A percentile compares a stretch with the other conserved stretches of the same genome.
These are phyloP conservation scores for Bettongia penicillata DNA, from an alignment of 2,113 vertebrate genomes.

Conservation along the genomic window DNA sequence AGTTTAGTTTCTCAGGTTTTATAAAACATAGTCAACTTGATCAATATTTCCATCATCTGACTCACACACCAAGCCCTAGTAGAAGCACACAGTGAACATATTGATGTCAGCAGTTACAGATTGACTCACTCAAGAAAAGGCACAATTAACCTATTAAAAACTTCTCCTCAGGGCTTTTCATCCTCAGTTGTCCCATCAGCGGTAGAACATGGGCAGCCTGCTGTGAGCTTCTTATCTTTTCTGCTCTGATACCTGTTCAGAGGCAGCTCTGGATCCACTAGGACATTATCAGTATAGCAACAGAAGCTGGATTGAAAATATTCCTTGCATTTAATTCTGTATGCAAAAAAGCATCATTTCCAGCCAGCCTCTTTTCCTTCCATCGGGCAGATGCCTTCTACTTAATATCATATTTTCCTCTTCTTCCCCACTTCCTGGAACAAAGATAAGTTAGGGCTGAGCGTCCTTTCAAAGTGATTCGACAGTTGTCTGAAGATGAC, in stretches of 20 bases:
- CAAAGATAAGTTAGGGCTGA: neutral
- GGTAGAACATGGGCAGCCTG: neutral
- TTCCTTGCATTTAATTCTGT: neutral
- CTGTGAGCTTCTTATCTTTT: neutral
- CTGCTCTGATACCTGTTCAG: neutral
- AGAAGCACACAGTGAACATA: slow-evolving; percentile 23
- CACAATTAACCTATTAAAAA: slow-evolving; percentile 47
- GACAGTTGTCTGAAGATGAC: neutral
- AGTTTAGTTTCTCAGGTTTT: slow-evolving; percentile 43
- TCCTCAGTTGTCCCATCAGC: slow-evolving; percentile 44
- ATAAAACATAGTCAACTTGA: slow-evolving; percentile 43
- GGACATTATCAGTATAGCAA: rapidly evolving
- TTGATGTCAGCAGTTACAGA: slow-evolving; percentile 56
- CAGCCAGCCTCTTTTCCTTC: neutral
- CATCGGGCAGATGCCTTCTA: neutral
- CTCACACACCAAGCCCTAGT: slow-evolving; percentile 33
- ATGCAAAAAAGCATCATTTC: neutral
- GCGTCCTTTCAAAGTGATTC: neutral
- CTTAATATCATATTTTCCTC: neutral
- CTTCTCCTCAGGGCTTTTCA: neutral
- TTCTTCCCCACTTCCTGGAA: neutral
- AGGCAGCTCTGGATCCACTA: neutral
- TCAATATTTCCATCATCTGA: slow-evolving; percentile 40
- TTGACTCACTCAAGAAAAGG: slow-evolving; percentile 40
- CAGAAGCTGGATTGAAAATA: neutral